Evolutionary conservation across 2,797 vertebrate genomes (phyloP).

Genomic region (Geotrypetes seraphini): DNA sequence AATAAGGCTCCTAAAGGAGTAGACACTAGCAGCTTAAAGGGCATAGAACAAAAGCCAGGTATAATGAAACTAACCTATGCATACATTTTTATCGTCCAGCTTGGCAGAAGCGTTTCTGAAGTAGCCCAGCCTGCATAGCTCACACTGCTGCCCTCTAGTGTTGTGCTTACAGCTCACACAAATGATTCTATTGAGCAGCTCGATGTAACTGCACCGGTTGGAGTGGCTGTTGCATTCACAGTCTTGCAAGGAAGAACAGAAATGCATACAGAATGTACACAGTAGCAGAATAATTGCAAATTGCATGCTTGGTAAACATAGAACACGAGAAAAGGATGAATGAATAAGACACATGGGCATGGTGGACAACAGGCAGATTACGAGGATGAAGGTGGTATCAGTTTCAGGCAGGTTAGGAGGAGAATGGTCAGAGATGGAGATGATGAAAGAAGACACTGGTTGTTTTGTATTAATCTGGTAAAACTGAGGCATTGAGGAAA

Average conservation of each 20-base stretch:
- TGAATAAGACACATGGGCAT: constrained; percentile 35
- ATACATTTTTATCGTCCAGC: constrained; percentile 97
- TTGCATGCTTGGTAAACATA: constrained; percentile 74
- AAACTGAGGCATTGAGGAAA: constrained; percentile 57
- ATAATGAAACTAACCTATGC: constrained; percentile 91
- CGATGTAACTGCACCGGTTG: constrained; percentile 99
- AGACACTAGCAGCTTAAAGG: constrained; percentile 40
- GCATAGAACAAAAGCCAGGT: constrained; percentile 48
- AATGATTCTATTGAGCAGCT: constrained; percentile 96
- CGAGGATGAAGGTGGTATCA: constrained; percentile 39
- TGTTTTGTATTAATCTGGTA: constrained; percentile 42
- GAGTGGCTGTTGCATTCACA: constrained; percentile 98
- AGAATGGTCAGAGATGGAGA: constrained; percentile 32
- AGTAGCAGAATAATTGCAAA: constrained; percentile 55
- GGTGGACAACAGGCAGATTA: constrained; percentile 42
- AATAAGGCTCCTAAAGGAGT: no score
- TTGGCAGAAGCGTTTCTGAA: constrained; percentile 96
- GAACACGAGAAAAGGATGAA: constrained; percentile 42
- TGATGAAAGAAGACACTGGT: constrained; percentile 26
- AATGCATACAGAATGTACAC: constrained; percentile 61
- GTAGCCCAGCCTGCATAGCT: constrained; percentile 97
- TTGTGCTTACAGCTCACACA: constrained; percentile 99
- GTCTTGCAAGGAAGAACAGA: constrained; percentile 90
- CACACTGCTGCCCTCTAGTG: constrained; percentile 99
- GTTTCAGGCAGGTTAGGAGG: constrained; percentile 61